phyloP scores from a whole-genome alignment of 2,888 invertebrate genomes.

The Zhuqinia jingwanae region DNA sequence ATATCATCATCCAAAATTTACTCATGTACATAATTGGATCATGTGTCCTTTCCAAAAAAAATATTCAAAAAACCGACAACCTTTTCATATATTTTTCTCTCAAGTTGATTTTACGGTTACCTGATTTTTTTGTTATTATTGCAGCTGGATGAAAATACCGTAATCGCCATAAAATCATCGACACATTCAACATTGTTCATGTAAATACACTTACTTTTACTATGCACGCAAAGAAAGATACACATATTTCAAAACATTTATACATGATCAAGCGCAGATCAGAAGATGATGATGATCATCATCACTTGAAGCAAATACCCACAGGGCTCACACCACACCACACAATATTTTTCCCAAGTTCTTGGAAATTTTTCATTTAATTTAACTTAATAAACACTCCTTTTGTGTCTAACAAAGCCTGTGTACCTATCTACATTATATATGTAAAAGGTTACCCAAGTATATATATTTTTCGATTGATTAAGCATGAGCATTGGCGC shows the following conservation, averaged over 20 bases:
- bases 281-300: slow-evolving; percentile 1
- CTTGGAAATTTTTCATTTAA: slow-evolving; percentile 29
- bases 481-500: slow-evolving; percentile 41
- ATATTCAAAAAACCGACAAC: not conserved
- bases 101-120: slow-evolving; percentile 40
- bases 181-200: not conserved
- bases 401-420: slow-evolving; percentile 10
- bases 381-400: slow-evolving; percentile 45
- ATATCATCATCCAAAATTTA: not conserved
- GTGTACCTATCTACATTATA: too few relatives aligned
- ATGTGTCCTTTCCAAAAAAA: slow-evolving; percentile 5
- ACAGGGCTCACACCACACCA: too few relatives aligned
- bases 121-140: slow-evolving; percentile 31
- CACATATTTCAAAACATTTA: not conserved
- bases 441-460: slow-evolving; percentile 20
- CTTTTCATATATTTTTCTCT: not conserved
- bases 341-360: not conserved
- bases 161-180: slow-evolving; percentile 25
- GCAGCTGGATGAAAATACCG: slow-evolving; percentile 40
- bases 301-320: slow-evolving; percentile 39
- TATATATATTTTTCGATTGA: slow-evolving; percentile 25
- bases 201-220: too few relatives aligned
- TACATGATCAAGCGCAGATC: not conserved
- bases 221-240: not conserved
- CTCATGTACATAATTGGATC: slow-evolving; percentile 47